A percentile compares a stretch with the other conserved stretches of the same genome.
Evolutionary conservation across 2,113 vertebrate species (phyloP).

Genomic region (Pampusana beccarii): DNA sequence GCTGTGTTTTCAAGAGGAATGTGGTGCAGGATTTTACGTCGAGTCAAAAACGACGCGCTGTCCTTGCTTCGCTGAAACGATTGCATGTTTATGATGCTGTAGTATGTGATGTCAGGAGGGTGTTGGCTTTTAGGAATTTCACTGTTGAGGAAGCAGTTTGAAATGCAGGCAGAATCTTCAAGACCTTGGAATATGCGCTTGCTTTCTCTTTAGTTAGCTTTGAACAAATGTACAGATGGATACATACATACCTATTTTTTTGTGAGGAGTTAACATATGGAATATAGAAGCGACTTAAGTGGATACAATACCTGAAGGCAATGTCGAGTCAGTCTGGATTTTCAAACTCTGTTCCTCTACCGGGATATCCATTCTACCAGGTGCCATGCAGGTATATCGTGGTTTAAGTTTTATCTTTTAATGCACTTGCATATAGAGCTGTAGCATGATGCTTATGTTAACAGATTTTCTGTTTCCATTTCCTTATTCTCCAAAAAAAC

Average conservation of each 20-base stretch:
- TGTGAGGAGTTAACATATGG: conserved; percentile 20
- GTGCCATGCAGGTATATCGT: conserved; percentile 85
- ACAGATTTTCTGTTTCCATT: not conserved
- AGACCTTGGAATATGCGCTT: conserved; percentile 19
- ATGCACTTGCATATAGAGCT: not conserved
- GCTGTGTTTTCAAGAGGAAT: not conserved
- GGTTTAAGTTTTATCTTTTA: conserved; percentile 47
- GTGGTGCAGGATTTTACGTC: conserved; percentile 41
- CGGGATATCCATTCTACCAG: conserved; percentile 79
- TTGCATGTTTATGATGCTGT: conserved; percentile 45
- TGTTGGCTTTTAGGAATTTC: conserved; percentile 73
- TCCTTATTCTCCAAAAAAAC: conserved; percentile 30
- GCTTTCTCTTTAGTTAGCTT: conserved; percentile 36
- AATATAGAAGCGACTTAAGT: conserved; percentile 16
- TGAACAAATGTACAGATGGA: not conserved
- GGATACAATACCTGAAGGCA: conserved; percentile 44
- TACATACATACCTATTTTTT: accelerated
- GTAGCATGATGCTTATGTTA: not conserved
- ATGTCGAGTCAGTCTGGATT: conserved; percentile 84
- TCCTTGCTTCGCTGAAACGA: not conserved
- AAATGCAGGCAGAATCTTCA: conserved; percentile 67
- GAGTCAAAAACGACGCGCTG: conserved; percentile 25
- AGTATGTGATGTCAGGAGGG: conserved; percentile 76
- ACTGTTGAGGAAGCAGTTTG: conserved; percentile 58
- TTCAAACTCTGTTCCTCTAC: conserved; percentile 77